phyloP scores from a whole-genome alignment of 2,113 vertebrate species.

The Petroica traversi region DNA sequence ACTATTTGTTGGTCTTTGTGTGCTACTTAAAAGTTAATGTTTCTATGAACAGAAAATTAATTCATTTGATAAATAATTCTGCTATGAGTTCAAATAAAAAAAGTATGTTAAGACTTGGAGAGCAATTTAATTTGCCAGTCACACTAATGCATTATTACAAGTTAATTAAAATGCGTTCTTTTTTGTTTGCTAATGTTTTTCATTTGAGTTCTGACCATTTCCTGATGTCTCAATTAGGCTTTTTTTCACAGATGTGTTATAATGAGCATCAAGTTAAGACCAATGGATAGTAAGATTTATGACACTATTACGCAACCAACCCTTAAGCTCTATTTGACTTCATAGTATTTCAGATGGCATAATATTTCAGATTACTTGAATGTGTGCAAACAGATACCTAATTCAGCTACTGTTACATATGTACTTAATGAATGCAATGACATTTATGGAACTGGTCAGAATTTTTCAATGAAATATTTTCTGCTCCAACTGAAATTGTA shows the following conservation, averaged over 20 bases:
- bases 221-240: neutral
- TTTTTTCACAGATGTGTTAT: neutral
- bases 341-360: neutral
- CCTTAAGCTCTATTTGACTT: neutral
- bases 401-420: neutral
- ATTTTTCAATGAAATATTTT: neutral
- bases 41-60: neutral
- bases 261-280: neutral
- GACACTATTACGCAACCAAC: neutral
- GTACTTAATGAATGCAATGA: neutral
- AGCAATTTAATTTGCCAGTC: neutral
- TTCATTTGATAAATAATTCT: neutral
- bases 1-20: neutral
- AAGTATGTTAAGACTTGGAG: neutral
- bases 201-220: neutral
- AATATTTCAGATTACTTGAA: neutral
- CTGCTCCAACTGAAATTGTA: neutral
- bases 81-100: neutral
- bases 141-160: neutral
- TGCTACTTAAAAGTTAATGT: neutral
- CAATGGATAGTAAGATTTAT: slow-evolving; percentile 8
- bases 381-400: neutral
- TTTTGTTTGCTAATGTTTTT: neutral
- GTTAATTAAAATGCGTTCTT: neutral
- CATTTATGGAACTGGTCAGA: neutral